Conservation (phyloP, 2,797 vertebrate species). For the Alfaro cultratus region DNA sequence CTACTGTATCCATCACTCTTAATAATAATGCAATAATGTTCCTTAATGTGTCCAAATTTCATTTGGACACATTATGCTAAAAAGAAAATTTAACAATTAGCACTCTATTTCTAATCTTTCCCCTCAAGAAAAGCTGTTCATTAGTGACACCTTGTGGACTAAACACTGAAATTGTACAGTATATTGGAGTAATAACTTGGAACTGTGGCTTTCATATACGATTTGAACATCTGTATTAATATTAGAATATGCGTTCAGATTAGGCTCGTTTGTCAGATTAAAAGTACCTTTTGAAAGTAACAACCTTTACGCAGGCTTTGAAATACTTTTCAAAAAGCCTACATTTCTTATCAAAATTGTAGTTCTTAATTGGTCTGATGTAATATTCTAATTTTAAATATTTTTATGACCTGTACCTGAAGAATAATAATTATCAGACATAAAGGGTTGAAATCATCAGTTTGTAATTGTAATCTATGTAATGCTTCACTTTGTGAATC, state of each 20-base stretch:
- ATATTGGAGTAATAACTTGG: background rate
- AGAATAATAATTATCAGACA: background rate
- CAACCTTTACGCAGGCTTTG: background rate
- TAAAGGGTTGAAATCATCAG: background rate
- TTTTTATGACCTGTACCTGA: background rate
- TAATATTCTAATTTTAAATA: background rate
- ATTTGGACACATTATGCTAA: background rate
- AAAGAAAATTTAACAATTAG: background rate
- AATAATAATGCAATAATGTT: background rate
- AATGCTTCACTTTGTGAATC: background rate
- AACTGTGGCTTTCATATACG: background rate
- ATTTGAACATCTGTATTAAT: background rate
- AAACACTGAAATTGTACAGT: background rate
- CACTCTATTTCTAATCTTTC: background rate
- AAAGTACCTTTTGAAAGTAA: background rate
- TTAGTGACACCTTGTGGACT: conserved; percentile 73
- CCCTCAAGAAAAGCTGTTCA: conserved; percentile 35
- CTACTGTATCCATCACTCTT: background rate
- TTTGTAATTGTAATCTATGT: background rate
- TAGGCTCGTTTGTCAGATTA: background rate
- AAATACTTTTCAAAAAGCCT: background rate
- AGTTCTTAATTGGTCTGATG: background rate
- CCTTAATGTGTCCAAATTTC: background rate
- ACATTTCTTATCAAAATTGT: background rate
- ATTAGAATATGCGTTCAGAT: background rate